Conservation (phyloP, 2,113 vertebrate species). For the Varanus salvator region DNA sequence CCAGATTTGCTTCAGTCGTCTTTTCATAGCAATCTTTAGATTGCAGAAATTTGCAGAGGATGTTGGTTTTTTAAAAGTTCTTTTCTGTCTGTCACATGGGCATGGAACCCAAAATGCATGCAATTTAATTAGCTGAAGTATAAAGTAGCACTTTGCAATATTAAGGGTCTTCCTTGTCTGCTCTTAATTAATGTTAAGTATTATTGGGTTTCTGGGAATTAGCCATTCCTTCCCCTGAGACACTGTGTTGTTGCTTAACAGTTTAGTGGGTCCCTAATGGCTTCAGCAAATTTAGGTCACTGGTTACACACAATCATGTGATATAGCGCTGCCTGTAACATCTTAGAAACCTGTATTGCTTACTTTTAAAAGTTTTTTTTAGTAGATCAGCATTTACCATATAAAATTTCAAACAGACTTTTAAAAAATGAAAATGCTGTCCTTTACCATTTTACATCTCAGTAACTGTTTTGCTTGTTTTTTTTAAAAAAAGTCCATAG, state of each 20-base stretch:
- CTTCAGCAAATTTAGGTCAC: neutral
- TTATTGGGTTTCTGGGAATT: neutral
- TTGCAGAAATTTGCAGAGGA: neutral
- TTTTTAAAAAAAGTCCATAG: neutral
- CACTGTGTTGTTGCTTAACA: neutral
- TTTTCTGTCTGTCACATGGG: neutral
- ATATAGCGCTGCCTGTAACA: neutral
- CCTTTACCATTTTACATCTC: neutral
- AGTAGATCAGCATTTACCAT: neutral
- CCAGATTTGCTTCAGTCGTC: neutral
- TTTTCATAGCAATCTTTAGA: neutral
- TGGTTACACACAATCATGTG: neutral
- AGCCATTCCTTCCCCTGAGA: neutral
- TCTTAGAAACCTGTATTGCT: neutral
- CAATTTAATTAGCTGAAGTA: neutral
- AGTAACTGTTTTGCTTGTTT: neutral
- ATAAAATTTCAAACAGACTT: neutral
- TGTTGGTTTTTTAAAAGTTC: neutral
- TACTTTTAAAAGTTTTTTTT: neutral
- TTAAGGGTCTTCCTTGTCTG: slow-evolving; percentile 5
- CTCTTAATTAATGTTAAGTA: neutral
- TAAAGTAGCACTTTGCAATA: neutral
- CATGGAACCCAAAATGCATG: neutral
- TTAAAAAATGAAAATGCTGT: neutral
- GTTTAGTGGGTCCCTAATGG: neutral